Percentiles rank a stretch among this genome's conserved stretches.
Conservation (phyloP, 2,888 invertebrate species). For the Zelleria hepariella region DNA sequence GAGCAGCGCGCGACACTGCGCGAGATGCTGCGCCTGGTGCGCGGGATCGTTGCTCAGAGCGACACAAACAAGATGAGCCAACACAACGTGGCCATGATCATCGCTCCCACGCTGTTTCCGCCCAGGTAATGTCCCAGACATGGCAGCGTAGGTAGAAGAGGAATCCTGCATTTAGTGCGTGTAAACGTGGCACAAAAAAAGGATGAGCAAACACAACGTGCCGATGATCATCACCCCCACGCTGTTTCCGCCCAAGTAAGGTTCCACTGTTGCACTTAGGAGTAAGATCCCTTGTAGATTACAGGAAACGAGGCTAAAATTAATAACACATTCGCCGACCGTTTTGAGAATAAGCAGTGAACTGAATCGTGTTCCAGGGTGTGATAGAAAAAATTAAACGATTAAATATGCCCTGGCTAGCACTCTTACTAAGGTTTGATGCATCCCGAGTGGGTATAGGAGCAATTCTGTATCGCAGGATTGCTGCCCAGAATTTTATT, state of each 20-base stretch:
- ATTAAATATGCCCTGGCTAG: too few species aligned
- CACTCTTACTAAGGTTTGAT: too few species aligned
- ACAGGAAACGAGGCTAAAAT: too few species aligned
- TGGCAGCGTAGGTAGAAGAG: too few species aligned
- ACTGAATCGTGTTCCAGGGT: too few species aligned
- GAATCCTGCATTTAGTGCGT: slow-evolving; percentile 83
- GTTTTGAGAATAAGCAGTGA: too few species aligned
- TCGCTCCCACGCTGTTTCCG: slow-evolving; percentile 93
- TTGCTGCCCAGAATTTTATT: slow-evolving; percentile 83
- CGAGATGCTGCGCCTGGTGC: slow-evolving; percentile 83
- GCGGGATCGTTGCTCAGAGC: slow-evolving; percentile 78
- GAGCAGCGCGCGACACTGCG: slow-evolving; percentile 89
- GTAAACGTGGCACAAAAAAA: slow-evolving; percentile 82
- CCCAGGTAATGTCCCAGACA: slow-evolving; percentile 71
- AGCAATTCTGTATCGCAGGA: slow-evolving; percentile 79
- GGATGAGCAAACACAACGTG: slow-evolving; percentile 93
- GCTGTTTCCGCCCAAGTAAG: slow-evolving; percentile 83
- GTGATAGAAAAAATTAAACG: too few species aligned
- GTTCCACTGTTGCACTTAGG: too few species aligned
- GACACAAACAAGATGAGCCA: slow-evolving; percentile 89
- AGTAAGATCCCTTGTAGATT: too few species aligned
- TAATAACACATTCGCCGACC: too few species aligned
- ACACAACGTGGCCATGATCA: slow-evolving; percentile 94
- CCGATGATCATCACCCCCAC: slow-evolving; percentile 97
- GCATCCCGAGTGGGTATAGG: too few species aligned